Percentiles rank a stretch among this genome's conserved stretches.
phyloP scores from a whole-genome alignment of 2,797 vertebrate species.

The Dicrostonyx torquatus region DNA sequence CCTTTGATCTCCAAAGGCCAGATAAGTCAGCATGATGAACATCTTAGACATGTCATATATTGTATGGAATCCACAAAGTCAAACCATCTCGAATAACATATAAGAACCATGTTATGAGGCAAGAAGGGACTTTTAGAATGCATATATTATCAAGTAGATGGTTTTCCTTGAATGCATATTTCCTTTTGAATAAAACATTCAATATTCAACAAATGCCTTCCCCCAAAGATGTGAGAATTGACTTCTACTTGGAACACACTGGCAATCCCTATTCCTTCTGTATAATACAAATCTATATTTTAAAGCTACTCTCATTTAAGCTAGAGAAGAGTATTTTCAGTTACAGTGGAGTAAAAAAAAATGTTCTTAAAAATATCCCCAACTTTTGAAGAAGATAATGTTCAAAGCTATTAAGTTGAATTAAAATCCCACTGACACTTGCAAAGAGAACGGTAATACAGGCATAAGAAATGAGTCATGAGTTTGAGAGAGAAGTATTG shows the following conservation, averaged over 20 bases:
- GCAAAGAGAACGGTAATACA: neutral
- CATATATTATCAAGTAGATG: neutral
- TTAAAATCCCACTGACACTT: conserved; percentile 33
- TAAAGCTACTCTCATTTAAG: conserved; percentile 53
- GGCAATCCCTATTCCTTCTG: neutral
- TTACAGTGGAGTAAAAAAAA: conserved; percentile 10
- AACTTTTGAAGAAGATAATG: conserved; percentile 3
- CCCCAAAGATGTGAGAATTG: neutral
- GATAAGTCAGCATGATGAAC: neutral
- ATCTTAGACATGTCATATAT: neutral
- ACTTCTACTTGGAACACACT: conserved; percentile 23
- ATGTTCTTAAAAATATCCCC: neutral
- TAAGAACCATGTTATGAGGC: neutral
- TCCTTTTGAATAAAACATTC: conserved; percentile 49
- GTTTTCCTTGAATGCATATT: conserved; percentile 4
- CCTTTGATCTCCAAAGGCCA: neutral
- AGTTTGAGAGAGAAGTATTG: neutral
- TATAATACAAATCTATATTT: conserved; percentile 30
- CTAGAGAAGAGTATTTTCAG: conserved; percentile 20
- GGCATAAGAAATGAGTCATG: conserved; percentile 1
- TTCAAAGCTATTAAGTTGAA: conserved; percentile 19
- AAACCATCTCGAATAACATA: neutral
- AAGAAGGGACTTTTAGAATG: neutral
- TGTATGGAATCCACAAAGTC: neutral
- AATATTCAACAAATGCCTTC: conserved; percentile 15